These are phyloP conservation scores for Patella pellucida DNA, from an alignment of 2,888 invertebrate genomes.

Conservation along the genomic window DNA sequence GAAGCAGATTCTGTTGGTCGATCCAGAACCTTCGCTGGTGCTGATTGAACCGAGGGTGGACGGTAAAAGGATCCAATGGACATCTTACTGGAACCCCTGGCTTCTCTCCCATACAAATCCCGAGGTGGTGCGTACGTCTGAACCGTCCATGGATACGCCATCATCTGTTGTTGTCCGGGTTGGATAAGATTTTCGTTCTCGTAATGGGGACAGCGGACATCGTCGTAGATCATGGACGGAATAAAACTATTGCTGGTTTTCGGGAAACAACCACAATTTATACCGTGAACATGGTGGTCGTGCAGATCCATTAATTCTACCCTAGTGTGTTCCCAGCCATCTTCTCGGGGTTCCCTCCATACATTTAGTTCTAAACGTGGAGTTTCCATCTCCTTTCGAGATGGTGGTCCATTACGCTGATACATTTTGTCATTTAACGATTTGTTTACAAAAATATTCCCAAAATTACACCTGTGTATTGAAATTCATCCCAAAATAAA, in stretches of 20 bases:
- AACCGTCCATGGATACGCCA: constrained; percentile 58
- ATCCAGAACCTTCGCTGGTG: constrained; percentile 41
- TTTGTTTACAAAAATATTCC: no score
- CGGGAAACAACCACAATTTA: constrained; percentile 51
- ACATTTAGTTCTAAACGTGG: constrained; percentile 44
- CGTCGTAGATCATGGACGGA: constrained; percentile 58
- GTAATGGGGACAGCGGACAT: constrained; percentile 49
- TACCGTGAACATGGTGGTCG: constrained; percentile 22
- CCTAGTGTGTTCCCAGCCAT: constrained; percentile 8
- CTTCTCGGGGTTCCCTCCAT: constrained; percentile 17
- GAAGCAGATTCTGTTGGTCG: constrained; percentile 10
- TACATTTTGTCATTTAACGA: constrained; percentile 13
- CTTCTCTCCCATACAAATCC: not conserved
- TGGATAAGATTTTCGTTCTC: constrained; percentile 43
- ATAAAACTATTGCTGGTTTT: constrained; percentile 45
- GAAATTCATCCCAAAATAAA: no score
- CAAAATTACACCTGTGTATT: no score
- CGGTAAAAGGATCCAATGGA: constrained; percentile 20
- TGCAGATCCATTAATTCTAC: constrained; percentile 22
- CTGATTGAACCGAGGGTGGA: constrained; percentile 39
- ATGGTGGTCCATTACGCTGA: constrained; percentile 18
- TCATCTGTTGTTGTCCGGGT: constrained; percentile 48
- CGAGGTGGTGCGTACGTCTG: constrained; percentile 38
- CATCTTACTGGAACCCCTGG: constrained; percentile 15
- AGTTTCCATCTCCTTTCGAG: constrained; percentile 24